These are phyloP conservation scores for Hassar affinis DNA, from an alignment of 2,113 vertebrate genomes.

Conservation along the genomic window DNA sequence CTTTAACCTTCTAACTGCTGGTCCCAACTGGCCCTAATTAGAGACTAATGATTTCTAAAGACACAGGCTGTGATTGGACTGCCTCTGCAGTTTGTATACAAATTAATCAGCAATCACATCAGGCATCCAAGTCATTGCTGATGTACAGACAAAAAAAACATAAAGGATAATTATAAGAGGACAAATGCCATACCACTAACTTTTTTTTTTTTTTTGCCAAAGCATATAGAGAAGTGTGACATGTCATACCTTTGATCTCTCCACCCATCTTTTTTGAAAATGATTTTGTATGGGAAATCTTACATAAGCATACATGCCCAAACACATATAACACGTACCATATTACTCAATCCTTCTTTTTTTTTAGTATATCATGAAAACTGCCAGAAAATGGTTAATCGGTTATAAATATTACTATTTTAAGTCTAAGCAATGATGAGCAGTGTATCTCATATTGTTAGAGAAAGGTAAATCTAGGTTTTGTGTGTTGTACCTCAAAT, in stretches of 20 bases:
- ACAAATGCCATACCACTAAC: constrained; percentile 17
- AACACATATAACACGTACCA: background rate
- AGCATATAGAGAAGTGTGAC: background rate
- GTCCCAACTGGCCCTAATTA: constrained; percentile 97
- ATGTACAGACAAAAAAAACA: constrained; percentile 63
- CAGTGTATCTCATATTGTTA: constrained; percentile 48
- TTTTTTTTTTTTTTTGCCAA: background rate
- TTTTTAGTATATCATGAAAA: background rate
- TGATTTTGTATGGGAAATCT: background rate
- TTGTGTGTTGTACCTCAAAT: constrained; percentile 45
- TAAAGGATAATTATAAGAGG: constrained; percentile 40
- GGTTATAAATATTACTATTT: constrained; percentile 52
- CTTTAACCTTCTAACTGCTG: constrained; percentile 97
- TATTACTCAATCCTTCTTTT: background rate
- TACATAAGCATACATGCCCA: background rate
- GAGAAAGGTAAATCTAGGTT: background rate
- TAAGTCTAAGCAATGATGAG: constrained; percentile 41
- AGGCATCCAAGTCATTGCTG: constrained; percentile 85
- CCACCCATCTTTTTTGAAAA: background rate
- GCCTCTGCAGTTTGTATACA: constrained; percentile 92
- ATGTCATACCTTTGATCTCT: background rate
- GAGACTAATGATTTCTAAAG: constrained; percentile 96
- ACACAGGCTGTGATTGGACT: constrained; percentile 91
- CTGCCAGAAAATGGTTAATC: constrained; percentile 39
- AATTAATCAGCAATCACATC: constrained; percentile 92